Evolutionary conservation across 2,113 vertebrate species (phyloP).

Genomic region (Solenodon paradoxus): DNA sequence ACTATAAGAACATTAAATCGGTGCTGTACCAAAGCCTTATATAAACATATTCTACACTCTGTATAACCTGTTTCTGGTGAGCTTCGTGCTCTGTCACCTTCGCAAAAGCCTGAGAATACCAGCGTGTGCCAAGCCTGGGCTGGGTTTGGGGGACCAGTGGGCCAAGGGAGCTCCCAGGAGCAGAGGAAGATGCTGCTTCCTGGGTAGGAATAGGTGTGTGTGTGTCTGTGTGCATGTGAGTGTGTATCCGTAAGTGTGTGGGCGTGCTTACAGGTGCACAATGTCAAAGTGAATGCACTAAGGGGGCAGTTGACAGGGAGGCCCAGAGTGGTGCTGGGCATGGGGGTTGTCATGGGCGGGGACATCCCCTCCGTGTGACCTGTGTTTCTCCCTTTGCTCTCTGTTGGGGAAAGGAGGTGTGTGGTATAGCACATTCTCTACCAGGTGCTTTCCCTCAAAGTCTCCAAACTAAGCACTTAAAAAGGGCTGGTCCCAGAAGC

Average conservation of each 20-base stretch:
- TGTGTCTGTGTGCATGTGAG: not conserved
- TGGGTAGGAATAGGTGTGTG: not conserved
- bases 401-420: conserved; percentile 1
- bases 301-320: conserved; percentile 4
- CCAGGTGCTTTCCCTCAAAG: conserved; percentile 58
- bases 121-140: conserved; percentile 66
- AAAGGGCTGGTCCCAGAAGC: not conserved
- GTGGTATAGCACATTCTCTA: conserved; percentile 39
- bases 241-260: not conserved
- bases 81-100: conserved; percentile 76
- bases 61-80: conserved; percentile 80
- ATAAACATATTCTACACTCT: conserved; percentile 79
- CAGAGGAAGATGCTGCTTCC: conserved; percentile 6
- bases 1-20: conserved; percentile 80
- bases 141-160: not conserved
- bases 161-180: not conserved
- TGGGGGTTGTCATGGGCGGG: not conserved
- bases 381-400: not conserved
- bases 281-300: conserved; percentile 22
- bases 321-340: not conserved
- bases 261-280: not conserved
- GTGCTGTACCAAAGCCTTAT: conserved; percentile 91
- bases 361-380: not conserved
- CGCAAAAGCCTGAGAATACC: conserved; percentile 79
- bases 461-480: conserved; percentile 40